Base-by-base conservation (phyloP, 2,113 vertebrate genomes). In the Python bivittatus region DNA sequence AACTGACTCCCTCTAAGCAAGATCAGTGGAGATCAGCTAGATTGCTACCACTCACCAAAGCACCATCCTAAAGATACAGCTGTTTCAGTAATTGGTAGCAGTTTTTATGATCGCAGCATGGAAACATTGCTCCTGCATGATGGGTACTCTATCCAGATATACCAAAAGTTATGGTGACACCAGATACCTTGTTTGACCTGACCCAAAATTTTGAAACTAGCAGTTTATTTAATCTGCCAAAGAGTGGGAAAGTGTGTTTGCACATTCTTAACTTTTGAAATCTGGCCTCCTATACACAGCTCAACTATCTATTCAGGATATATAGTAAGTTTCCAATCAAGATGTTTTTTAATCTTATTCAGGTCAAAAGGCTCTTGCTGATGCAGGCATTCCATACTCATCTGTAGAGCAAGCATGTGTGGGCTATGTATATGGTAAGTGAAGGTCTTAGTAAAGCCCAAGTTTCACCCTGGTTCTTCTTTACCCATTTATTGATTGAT, bases 381-480 rank as follows among this genome's bases (percentile, higher is more conserved):
- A 99, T 97, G 99, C 99, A 90, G 98, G 97, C 92, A 95, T 99
- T 92, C 97, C 98, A 4, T 99, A 99, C 93, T 98, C 98, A 87
- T 96, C 96, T 0, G 97, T 99, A 94, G 96, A 99, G 93, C 99
- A 99, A 92, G 99, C 99, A 0, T 99, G 98, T 94, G 97, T 99
- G 42, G 99, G 99, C 93, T 99, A 99, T 10, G 99, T 99, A 93
- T 99, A 98, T 56, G 99, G 99, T 99, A 97, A 89, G 96, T 96
- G 93, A 38, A 23, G 2, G 4, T 57, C 33, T 48, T 93, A 29
- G 1, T 25, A 91, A 90, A 22, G 33, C 42, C 54, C 48, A 52
- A 61, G 15, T 0, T 52, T 88, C 12, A 22, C 11, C 23, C 60
- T 44, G 33, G 4, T 25, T 38, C 53, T 23, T 60, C 23, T 85